Evolutionary conservation across 1,140 invertebrate species (phyloP).

Genomic region (Druon quercuslanigerum): DNA sequence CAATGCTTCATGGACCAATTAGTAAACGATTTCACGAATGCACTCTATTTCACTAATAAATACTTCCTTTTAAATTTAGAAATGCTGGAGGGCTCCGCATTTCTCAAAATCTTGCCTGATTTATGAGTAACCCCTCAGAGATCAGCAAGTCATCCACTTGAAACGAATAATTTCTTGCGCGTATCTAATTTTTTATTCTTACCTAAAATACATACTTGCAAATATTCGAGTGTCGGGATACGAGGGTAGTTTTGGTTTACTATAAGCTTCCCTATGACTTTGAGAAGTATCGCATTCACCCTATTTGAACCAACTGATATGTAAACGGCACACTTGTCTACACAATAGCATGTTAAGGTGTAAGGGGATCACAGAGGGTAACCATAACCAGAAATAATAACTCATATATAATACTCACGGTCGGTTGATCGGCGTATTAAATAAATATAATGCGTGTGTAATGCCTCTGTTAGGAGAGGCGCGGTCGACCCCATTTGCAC

Average conservation of each 20-base stretch:
- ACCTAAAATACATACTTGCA: not conserved
- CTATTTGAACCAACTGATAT: constrained; percentile 63
- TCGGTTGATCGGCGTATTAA: constrained; percentile 60
- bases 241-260: constrained; percentile 49
- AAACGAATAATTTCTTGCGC: too few species aligned
- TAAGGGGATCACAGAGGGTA: constrained; percentile 53
- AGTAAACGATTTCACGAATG: too few species aligned
- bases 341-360: constrained; percentile 48
- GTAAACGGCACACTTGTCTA: constrained; percentile 63
- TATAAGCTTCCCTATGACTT: constrained; percentile 50
- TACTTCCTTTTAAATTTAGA: too few species aligned
- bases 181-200: too few species aligned
- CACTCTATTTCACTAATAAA: too few species aligned
- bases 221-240: constrained; percentile 29
- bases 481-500: constrained; percentile 67
- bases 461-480: constrained; percentile 59
- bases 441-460: constrained; percentile 71
- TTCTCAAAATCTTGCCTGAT: too few species aligned
- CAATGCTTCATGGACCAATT: too few species aligned
- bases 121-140: too few species aligned
- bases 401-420: constrained; percentile 53
- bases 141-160: too few species aligned
- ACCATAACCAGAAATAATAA: constrained; percentile 69
- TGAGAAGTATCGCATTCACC: constrained; percentile 69
- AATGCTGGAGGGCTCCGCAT: not conserved